Evolutionary conservation across 2,888 invertebrate genomes (phyloP), one percentile per base, ranked within the genome.

Genomic region (Minunthozetes semirufus): DNA sequence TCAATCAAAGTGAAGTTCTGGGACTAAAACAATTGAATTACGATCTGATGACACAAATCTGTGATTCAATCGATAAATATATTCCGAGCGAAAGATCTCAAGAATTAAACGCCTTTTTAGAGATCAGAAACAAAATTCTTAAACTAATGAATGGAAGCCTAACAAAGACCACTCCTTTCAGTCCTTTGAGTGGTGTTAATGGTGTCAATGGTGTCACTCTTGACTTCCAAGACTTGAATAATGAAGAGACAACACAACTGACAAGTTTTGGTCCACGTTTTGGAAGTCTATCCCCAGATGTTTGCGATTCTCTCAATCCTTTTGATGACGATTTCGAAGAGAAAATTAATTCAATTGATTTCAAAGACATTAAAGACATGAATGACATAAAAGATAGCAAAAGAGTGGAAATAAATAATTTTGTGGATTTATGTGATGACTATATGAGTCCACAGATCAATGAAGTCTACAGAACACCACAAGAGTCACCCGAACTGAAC

Each of bases 351-450:
- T 42, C 8, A 6, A 9, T 42, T 6, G 42, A 42, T 42, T 42
- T 42, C 8, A n/a, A 53, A 11, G 5, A 8, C 8, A 53, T 53
- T n/a, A 17, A 11, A 8, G 53, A 53, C 19, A 53, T 17, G 19
- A 19, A 53, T 53, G n/a, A 53, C 53, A 53, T n/a, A 8, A 19
- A 53, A 17, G n/a, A n/a, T 53, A 53, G 6, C 19, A 53, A 53
- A n/a, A n/a, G 17, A 11, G 53, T n/a, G 17, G 53, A 53, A 11
- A 11, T 8, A 8, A 19, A 53, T 53, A n/a, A 53, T 11, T 6
- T 53, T n/a, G n/a, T 53, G 11, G 53, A 53, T 17, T 53, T 53
- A 53, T 53, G 53, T 19, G 53, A 53, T 53, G 53, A 53, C 53
- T 6, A 53, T 19, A 11, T n/a, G 53, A 17, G 17, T 17, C 53